Evolutionary conservation across 1,140 invertebrate genomes (phyloP), one percentile per base, ranked within the genome.

Genomic region (Rhizoglyphus robini): DNA sequence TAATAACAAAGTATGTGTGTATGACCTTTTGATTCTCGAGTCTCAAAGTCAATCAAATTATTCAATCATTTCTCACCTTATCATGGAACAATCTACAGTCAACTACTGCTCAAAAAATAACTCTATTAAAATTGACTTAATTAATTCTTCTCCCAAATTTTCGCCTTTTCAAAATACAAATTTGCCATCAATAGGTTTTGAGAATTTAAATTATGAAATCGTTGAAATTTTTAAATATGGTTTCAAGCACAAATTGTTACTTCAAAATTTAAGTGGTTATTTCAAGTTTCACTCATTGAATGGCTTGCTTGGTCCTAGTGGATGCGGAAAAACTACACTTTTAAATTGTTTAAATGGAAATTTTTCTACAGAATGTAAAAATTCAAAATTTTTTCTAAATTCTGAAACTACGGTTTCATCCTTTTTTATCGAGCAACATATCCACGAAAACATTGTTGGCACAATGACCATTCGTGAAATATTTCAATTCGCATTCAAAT

Each of bases 241-340:
- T 59, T n/a, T n/a, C n/a, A n/a, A n/a, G n/a, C n/a, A n/a, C n/a
- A n/a, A n/a, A n/a, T n/a, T n/a, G n/a, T n/a, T n/a, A n/a, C n/a
- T n/a, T n/a, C n/a, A n/a, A n/a, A n/a, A 67, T n/a, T 51, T 75
- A 0, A 70, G 69, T 57, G 74, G 74, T 30, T 60, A 32, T 23
- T 31, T 74, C 11, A 27, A 59, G 18, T 62, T 63, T n/a, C 78
- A 79, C 4, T 71, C 79, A 48, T 69, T 81, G 59, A 77, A 77
- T 4, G 80, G 78, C 23, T 77, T 81, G 18, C 79, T 81, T 78
- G 80, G 80, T 1, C 80, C 80, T 20, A 91, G 88, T 8, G 80
- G 80, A 1, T 78, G 79, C 5, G 79, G 79, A n/a, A 81, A 81
- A 69, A 79, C 78, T 1, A 78, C 79, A 1, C 54, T 75, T 0